Evolutionary conservation across 2,797 vertebrate species (phyloP).

Genomic region (Mormyrus proboscirostris): DNA sequence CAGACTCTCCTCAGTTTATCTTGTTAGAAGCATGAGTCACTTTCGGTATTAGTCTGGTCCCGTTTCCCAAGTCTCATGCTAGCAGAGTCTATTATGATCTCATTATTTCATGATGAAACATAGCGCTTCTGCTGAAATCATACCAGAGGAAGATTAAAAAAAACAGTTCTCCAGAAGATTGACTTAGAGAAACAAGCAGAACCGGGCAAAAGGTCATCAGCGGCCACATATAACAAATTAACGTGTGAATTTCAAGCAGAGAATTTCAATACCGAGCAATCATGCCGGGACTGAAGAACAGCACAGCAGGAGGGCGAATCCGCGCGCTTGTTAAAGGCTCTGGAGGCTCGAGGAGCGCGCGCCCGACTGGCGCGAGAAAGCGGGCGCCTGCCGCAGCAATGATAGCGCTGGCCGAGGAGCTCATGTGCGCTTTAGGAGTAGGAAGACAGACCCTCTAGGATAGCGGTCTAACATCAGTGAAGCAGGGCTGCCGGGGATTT

Average conservation of each 20-base stretch:
- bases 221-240: neutral
- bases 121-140: neutral
- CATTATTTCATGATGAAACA: conserved; percentile 7
- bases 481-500: neutral
- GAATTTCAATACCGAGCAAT: neutral
- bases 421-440: neutral
- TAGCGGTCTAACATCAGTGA: neutral
- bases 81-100: neutral
- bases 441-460: neutral
- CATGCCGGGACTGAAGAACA: neutral
- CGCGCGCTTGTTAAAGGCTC: neutral
- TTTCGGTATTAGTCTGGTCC: neutral
- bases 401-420: neutral
- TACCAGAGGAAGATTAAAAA: neutral
- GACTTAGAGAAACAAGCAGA: conserved; percentile 7
- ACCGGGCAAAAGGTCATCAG: neutral
- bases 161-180: neutral
- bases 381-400: neutral
- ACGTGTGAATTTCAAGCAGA: neutral
- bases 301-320: neutral
- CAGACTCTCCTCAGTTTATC: neutral
- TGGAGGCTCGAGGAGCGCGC: neutral
- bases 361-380: neutral
- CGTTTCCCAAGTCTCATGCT: neutral
- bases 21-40: neutral